Evolutionary conservation across 1,140 invertebrate species (phyloP).

Genomic region (Agrilus planipennis): DNA sequence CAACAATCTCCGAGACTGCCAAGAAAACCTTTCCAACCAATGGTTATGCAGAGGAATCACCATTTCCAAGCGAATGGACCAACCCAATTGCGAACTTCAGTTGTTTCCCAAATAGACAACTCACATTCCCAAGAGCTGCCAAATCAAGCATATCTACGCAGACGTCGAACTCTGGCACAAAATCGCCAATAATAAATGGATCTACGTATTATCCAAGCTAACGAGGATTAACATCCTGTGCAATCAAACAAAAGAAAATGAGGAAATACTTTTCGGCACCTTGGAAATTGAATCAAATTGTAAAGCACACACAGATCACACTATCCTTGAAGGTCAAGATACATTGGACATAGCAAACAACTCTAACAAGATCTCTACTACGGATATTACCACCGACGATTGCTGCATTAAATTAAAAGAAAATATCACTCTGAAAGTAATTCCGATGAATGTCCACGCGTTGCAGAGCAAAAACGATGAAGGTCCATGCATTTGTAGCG

Average conservation of each 20-base stretch:
- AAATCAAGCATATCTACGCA: neutral
- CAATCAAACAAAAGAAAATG: neutral
- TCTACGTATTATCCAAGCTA: slow-evolving; percentile 1
- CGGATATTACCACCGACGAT: slow-evolving; percentile 5
- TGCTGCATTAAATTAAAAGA: neutral
- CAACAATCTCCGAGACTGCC: neutral
- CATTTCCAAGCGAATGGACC: neutral
- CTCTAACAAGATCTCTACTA: slow-evolving; percentile 1
- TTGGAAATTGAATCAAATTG: slow-evolving; percentile 1
- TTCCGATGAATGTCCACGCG: no score
- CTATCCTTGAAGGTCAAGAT: neutral
- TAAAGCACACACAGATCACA: slow-evolving; percentile 1
- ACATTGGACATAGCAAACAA: neutral
- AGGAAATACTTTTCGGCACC: neutral
- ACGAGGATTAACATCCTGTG: slow-evolving; percentile 2
- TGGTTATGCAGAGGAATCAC: neutral
- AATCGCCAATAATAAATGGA: neutral
- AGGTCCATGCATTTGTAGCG: no score
- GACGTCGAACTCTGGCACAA: slow-evolving; percentile 2
- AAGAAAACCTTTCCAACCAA: neutral
- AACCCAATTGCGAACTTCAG: neutral
- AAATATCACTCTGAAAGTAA: neutral
- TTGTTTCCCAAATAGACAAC: neutral
- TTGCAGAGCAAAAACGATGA: no score
- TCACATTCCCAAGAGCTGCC: slow-evolving; percentile 1